phyloP scores from a whole-genome alignment of 2,888 invertebrate species.

The Schizotus pectinicornis region DNA sequence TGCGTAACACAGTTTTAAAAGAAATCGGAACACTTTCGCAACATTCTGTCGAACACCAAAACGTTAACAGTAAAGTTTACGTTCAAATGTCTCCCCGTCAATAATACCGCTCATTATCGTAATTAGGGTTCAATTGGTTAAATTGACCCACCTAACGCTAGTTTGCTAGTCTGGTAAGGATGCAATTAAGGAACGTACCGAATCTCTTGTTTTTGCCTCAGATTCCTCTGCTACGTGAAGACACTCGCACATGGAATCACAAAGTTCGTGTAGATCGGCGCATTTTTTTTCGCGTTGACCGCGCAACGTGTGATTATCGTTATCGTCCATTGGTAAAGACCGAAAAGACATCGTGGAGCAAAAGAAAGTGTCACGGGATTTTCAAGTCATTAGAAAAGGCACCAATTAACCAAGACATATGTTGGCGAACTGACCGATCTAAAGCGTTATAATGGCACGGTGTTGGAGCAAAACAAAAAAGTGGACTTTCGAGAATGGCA shows the following conservation, averaged over 20 bases:
- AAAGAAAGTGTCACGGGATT: slow-evolving; percentile 20
- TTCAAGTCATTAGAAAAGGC: slow-evolving; percentile 16
- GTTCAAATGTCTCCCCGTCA: background rate
- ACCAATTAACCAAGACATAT: slow-evolving; percentile 21
- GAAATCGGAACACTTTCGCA: slow-evolving; percentile 5
- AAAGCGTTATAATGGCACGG: slow-evolving; percentile 7
- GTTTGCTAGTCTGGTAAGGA: background rate
- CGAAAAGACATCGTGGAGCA: slow-evolving; percentile 9
- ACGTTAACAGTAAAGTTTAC: background rate
- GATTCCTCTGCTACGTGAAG: slow-evolving; percentile 14
- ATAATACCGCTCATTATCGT: background rate
- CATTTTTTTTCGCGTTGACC: slow-evolving; percentile 25
- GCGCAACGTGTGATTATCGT: slow-evolving; percentile 10
- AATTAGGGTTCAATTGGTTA: background rate
- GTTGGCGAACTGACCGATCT: slow-evolving; percentile 17
- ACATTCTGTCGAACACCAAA: background rate
- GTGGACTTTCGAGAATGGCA: slow-evolving; percentile 26
- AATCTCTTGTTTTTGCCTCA: slow-evolving; percentile 3
- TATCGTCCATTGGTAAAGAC: slow-evolving; percentile 12
- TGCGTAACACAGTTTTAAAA: background rate
- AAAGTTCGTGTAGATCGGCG: slow-evolving; percentile 15
- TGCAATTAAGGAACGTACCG: slow-evolving; percentile 3
- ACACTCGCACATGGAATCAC: slow-evolving; percentile 18
- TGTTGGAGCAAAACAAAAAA: slow-evolving; percentile 15
- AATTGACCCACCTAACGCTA: background rate